A percentile compares a stretch with the other conserved stretches of the same genome.
phyloP scores from a whole-genome alignment of 2,797 vertebrate genomes.

The Rhincodon typus region DNA sequence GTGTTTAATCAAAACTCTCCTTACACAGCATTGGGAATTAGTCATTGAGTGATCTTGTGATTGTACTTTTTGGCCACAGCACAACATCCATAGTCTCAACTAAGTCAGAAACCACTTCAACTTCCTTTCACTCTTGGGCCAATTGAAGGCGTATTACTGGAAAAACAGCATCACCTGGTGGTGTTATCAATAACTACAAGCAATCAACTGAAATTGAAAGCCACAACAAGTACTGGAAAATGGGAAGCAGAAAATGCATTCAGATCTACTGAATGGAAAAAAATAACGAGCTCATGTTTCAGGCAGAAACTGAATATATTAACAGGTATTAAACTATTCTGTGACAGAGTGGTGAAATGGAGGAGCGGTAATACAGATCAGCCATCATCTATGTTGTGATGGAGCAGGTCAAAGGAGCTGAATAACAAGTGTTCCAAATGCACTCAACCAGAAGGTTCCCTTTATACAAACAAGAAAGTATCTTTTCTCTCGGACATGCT shows the following conservation, averaged over 20 bases:
- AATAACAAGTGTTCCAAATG: neutral
- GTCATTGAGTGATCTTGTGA: neutral
- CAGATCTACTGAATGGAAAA: neutral
- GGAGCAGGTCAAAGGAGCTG: neutral
- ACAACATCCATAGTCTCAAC: neutral
- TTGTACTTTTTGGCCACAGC: neutral
- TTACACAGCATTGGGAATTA: neutral
- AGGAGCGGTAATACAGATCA: neutral
- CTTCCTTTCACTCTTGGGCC: neutral
- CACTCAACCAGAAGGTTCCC: neutral
- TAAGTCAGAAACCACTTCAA: neutral
- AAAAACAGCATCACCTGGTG: constrained; percentile 23
- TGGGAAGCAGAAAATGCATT: neutral
- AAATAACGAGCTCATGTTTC: neutral
- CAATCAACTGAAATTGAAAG: neutral
- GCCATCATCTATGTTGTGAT: neutral
- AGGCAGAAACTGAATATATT: neutral
- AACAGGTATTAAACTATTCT: too few species aligned
- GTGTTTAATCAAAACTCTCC: neutral
- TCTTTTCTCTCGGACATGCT: neutral
- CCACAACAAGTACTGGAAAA: neutral
- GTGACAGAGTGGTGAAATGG: neutral
- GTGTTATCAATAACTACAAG: neutral
- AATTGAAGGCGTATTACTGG: neutral
- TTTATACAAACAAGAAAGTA: neutral